Conservation (phyloP, 2,888 invertebrate genomes). For the Conomelus anceps region DNA sequence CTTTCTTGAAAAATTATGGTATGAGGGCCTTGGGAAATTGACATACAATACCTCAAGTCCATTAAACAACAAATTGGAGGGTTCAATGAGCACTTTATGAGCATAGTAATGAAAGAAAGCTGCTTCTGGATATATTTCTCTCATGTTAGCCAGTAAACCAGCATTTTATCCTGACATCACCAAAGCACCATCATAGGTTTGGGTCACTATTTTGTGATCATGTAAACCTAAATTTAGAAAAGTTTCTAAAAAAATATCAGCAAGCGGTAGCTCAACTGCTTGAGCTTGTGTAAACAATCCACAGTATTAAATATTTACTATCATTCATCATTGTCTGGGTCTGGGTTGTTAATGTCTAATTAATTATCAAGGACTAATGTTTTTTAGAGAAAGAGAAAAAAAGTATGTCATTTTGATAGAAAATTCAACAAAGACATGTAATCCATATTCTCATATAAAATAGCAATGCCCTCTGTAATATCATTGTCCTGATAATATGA, state of each 20-base stretch:
- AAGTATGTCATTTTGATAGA: no score
- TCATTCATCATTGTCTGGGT: no score
- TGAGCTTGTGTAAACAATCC: no score
- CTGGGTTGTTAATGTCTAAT: no score
- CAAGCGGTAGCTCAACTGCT: no score
- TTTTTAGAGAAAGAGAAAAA: no score
- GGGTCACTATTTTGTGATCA: conserved; percentile 4
- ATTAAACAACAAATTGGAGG: conserved; percentile 2
- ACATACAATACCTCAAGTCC: not conserved
- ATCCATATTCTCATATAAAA: no score
- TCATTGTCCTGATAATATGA: no score
- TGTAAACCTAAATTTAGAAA: conserved; percentile 2
- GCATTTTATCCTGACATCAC: conserved; percentile 2
- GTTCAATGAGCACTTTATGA: not conserved
- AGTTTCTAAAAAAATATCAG: not conserved
- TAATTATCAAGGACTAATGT: no score
- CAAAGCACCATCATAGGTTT: conserved; percentile 3
- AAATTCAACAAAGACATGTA: no score
- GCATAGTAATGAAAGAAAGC: conserved; percentile 4
- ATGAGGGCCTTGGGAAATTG: not conserved
- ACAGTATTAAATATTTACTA: no score
- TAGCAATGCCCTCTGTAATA: no score
- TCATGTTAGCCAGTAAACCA: not conserved
- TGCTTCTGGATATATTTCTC: not conserved
- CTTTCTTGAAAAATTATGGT: not conserved